phyloP scores from a whole-genome alignment of 1,140 invertebrate genomes.

The Drosophila albomicans region DNA sequence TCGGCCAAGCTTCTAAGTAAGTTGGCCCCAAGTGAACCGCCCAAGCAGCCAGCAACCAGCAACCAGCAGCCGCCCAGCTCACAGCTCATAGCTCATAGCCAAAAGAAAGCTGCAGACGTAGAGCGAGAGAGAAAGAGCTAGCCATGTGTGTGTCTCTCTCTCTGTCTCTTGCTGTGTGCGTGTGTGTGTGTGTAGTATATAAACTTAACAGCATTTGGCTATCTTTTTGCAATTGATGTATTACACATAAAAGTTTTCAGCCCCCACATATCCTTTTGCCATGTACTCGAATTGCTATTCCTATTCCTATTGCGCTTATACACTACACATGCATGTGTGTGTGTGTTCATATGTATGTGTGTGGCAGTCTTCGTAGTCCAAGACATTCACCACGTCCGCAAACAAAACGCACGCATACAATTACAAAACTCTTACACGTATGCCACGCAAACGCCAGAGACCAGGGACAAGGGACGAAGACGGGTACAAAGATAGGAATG shows the following conservation, averaged over 20 bases:
- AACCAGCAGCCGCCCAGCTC: slow-evolving; percentile 11
- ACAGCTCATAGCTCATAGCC: slow-evolving; percentile 31
- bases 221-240: slow-evolving; percentile 85
- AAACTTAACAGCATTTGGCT: slow-evolving; percentile 84
- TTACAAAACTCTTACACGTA: slow-evolving; percentile 78
- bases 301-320: slow-evolving; percentile 35
- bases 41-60: slow-evolving; percentile 36
- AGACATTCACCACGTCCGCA: slow-evolving; percentile 80
- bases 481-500: neutral
- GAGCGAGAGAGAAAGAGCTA: neutral
- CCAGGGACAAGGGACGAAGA: neutral
- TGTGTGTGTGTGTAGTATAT: slow-evolving; percentile 65
- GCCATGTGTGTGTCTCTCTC: neutral
- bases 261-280: slow-evolving; percentile 35
- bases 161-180: neutral
- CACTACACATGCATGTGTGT: slow-evolving; percentile 25
- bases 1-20: slow-evolving; percentile 59
- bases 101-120: slow-evolving; percentile 9
- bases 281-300: slow-evolving; percentile 56
- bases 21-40: slow-evolving; percentile 58
- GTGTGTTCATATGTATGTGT: slow-evolving; percentile 37
- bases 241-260: slow-evolving; percentile 84
- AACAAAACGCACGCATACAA: slow-evolving; percentile 82
- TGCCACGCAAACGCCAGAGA: slow-evolving; percentile 24
- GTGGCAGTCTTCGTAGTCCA: slow-evolving; percentile 60